Evolutionary conservation across 2,888 invertebrate species (phyloP), one percentile per base, ranked within the genome.

Genomic region (Ectemnius cavifrons): DNA sequence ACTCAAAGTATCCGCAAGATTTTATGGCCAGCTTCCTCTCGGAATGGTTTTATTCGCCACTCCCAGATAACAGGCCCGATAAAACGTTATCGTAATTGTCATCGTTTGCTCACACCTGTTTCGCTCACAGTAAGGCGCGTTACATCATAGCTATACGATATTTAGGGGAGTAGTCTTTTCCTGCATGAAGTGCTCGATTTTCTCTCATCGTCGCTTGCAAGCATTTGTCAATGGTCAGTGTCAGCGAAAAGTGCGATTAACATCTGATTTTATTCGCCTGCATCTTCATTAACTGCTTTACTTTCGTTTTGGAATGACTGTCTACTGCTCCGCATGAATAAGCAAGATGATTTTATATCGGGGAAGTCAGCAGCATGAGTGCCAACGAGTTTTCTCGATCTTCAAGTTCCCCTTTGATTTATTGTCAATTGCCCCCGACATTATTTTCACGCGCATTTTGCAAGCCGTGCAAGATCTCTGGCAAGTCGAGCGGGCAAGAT

Each of bases 21-120:
- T 62, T 62, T 45, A 62, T 18, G 61, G 46, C 45, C 61, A 62
- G 45, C 46, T 20, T 46, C 27, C 8, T 2, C 14, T 14, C n/a
- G 6, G 14, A 28, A 13, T 14, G 27, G 16, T 46, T 45, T 20
- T 57, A 18, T 23, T 20, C 47, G 62, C 57, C 28, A 2, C 0
- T 45, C 58, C 18, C 66, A 37, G 64, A 64, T 61, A 59, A 57
- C 52, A 68, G 57, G 58, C 73, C 8, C 73, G 82, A 80, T 82
- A 82, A 66, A 73, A 13, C 59, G 65, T 76, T 79, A 72, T 80
- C 77, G 13, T 56, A 65, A 73, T 71, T 68, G 46, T 77, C 75
- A 63, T 52, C 69, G 62, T 79, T 67, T 73, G 71, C 59, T 73
- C 70, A n/a, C 60, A 75, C 46, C 65, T 71, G 49, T 47, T 67